These are phyloP conservation scores for Lysandra bellargus DNA, from an alignment of 2,888 invertebrate genomes.

Conservation along the genomic window DNA sequence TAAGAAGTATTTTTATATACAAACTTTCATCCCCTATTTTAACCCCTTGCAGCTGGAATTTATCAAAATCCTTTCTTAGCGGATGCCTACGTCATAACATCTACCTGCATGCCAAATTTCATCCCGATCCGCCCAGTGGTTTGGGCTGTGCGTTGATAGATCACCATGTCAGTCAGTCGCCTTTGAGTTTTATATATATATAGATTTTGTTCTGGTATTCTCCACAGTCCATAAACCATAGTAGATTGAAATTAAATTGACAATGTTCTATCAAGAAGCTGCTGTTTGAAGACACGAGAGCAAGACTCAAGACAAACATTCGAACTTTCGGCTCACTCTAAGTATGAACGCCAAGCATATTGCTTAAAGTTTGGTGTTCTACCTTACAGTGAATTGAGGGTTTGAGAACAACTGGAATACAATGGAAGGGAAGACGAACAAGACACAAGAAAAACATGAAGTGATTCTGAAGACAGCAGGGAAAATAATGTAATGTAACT, in stretches of 20 bases:
- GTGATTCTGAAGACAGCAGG: neutral
- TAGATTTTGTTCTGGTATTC: too few species aligned
- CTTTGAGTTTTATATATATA: too few species aligned
- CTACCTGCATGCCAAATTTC: too few species aligned
- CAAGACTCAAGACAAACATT: conserved; percentile 39
- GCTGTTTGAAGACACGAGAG: conserved; percentile 35
- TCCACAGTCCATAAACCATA: too few species aligned
- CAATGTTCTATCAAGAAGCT: neutral
- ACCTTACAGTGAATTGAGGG: conserved; percentile 95
- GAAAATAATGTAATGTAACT: neutral
- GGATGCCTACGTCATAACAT: too few species aligned
- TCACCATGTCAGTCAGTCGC: too few species aligned
- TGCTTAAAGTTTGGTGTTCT: conserved; percentile 93
- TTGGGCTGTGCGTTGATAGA: too few species aligned
- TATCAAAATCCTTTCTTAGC: too few species aligned
- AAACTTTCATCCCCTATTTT: too few species aligned
- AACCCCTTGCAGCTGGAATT: too few species aligned
- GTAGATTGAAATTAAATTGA: neutral
- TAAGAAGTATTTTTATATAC: too few species aligned
- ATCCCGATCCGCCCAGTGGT: too few species aligned
- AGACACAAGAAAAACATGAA: neutral
- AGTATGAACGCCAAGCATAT: conserved; percentile 95
- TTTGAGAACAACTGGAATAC: conserved; percentile 48
- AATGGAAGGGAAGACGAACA: conserved; percentile 34
- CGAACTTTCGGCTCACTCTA: conserved; percentile 86